Evolutionary conservation across 2,113 vertebrate genomes (phyloP).

Genomic region (Ciconia boyciana): DNA sequence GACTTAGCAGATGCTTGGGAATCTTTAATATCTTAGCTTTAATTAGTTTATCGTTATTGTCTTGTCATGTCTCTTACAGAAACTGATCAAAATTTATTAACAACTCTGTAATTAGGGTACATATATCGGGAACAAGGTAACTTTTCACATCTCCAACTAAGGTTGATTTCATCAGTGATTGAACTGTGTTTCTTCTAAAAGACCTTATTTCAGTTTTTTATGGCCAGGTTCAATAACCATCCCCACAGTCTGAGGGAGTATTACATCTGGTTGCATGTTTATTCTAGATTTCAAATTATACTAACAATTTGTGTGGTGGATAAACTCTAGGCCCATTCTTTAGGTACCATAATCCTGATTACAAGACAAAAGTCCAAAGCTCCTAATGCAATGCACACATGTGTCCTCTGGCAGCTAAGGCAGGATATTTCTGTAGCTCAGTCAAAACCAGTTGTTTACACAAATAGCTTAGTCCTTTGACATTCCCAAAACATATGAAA

Average conservation of each 20-base stretch:
- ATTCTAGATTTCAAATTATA: background rate
- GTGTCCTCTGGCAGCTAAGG: background rate
- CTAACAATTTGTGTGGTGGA: background rate
- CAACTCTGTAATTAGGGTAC: background rate
- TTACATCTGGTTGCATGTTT: background rate
- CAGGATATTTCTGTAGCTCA: background rate
- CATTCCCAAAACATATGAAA: background rate
- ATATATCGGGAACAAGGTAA: background rate
- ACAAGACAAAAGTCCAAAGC: background rate
- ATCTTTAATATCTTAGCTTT: background rate
- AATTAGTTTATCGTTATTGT: background rate
- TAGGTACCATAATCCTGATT: background rate
- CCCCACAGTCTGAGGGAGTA: background rate
- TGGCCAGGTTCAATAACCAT: background rate
- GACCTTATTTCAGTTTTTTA: background rate
- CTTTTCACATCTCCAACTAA: background rate
- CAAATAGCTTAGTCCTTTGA: background rate
- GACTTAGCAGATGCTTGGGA: background rate
- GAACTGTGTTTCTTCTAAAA: background rate
- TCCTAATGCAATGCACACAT: background rate
- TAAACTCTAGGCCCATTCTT: background rate
- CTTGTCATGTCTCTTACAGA: background rate
- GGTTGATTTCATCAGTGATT: background rate
- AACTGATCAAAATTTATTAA: background rate
- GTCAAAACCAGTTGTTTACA: background rate